phyloP scores from a whole-genome alignment of 2,888 invertebrate genomes.

The Rambutsinella grinnellia region DNA sequence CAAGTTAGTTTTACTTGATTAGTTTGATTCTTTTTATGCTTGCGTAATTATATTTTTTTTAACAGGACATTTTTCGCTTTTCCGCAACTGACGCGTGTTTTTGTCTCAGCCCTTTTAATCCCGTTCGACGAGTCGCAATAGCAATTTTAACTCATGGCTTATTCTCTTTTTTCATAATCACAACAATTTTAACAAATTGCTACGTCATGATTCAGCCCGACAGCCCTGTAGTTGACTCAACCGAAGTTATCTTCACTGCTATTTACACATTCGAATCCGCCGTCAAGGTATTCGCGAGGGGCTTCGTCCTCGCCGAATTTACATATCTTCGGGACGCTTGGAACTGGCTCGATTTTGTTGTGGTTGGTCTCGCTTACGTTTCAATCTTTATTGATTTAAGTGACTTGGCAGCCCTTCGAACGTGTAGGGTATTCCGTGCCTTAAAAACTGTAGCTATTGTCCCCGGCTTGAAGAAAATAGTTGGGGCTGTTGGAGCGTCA shows the following conservation, averaged over 20 bases:
- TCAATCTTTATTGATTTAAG: conserved; percentile 99
- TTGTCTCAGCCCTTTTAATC: conserved; percentile 97
- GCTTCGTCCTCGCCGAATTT: conserved; percentile 99
- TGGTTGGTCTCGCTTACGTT: conserved; percentile 99
- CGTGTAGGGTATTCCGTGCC: conserved; percentile 98
- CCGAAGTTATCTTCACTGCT: conserved; percentile 99
- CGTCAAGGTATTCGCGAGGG: conserved; percentile 99
- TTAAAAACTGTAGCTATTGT: conserved; percentile 84
- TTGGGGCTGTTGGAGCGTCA: conserved; percentile 99
- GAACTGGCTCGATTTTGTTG: conserved; percentile 98
- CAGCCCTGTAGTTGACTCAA: conserved; percentile 93
- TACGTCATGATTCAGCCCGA: conserved; percentile 99
- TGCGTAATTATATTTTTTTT: conserved; percentile 96
- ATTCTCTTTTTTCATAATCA: conserved; percentile 98
- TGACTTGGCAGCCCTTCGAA: conserved; percentile 98
- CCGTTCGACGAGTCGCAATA: conserved; percentile 91
- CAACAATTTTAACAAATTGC: conserved; percentile 98
- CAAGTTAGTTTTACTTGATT: too few species aligned
- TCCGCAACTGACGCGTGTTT: conserved; percentile 96
- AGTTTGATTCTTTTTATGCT: neutral
- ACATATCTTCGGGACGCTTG: conserved; percentile 99
- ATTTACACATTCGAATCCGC: conserved; percentile 99
- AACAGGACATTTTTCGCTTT: conserved; percentile 99
- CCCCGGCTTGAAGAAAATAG: conserved; percentile 80
- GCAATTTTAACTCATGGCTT: conserved; percentile 98